phyloP scores from a whole-genome alignment of 1,140 invertebrate genomes.

The Achatina immaculata region DNA sequence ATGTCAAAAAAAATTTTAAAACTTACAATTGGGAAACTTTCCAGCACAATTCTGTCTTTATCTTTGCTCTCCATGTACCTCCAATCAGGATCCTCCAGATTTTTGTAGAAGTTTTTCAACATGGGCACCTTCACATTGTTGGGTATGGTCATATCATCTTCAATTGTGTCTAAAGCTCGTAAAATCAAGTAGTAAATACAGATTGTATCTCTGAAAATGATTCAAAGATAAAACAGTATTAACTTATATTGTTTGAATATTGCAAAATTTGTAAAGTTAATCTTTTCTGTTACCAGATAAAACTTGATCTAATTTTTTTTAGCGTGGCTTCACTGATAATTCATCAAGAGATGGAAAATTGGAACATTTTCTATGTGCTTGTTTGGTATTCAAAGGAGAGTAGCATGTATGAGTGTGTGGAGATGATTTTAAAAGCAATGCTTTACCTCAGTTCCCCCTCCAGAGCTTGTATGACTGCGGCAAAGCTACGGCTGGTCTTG shows the following conservation, averaged over 20 bases:
- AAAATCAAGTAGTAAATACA: slow-evolving; percentile 67
- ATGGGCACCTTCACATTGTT: slow-evolving; percentile 55
- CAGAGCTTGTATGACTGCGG: slow-evolving; percentile 63
- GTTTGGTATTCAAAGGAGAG: too few species aligned
- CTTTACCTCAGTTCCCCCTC: slow-evolving; percentile 57
- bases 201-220: slow-evolving; percentile 61
- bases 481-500: slow-evolving; percentile 63
- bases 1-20: too few species aligned
- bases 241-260: too few species aligned
- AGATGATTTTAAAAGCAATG: not conserved
- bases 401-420: too few species aligned
- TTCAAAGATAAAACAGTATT: too few species aligned
- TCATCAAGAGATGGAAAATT: too few species aligned
- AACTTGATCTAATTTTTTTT: too few species aligned
- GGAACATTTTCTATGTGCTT: too few species aligned
- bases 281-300: too few species aligned
- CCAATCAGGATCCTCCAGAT: slow-evolving; percentile 58
- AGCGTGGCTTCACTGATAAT: too few species aligned
- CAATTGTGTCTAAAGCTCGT: slow-evolving; percentile 67
- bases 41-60: slow-evolving; percentile 62
- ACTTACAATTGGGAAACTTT: slow-evolving; percentile 62
- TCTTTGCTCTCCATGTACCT: slow-evolving; percentile 57
- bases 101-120: slow-evolving; percentile 57
- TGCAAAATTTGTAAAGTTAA: too few species aligned
- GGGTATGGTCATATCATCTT: slow-evolving; percentile 67